A percentile compares a stretch with the other conserved stretches of the same genome.
phyloP scores from a whole-genome alignment of 2,797 vertebrate genomes.

The Cygnus olor region DNA sequence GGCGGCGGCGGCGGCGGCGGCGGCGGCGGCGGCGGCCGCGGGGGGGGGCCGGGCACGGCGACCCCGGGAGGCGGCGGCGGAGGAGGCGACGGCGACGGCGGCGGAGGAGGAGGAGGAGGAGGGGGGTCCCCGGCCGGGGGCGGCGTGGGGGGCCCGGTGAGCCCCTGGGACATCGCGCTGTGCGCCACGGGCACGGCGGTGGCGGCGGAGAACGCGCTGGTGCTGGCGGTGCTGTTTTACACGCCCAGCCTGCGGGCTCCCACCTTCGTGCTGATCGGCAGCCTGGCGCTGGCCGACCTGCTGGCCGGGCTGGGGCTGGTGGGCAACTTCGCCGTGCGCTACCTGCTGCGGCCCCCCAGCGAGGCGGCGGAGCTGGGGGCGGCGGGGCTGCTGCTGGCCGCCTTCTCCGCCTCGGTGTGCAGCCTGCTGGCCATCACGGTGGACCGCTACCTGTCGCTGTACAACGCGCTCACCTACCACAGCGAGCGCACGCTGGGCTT shows the following conservation, averaged over 20 bases:
- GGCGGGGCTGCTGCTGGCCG: constrained; percentile 85
- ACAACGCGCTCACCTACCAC: constrained; percentile 92
- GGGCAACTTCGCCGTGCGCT: constrained; percentile 87
- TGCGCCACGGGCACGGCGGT: constrained; percentile 90
- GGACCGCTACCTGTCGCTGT: constrained; percentile 92
- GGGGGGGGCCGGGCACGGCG: constrained; percentile 44
- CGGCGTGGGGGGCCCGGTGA: constrained; percentile 79
- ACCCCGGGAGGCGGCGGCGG: not conserved
- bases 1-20: constrained; percentile 13
- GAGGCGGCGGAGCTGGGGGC: constrained; percentile 85
- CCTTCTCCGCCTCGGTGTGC: constrained; percentile 90
- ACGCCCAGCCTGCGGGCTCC: constrained; percentile 87
- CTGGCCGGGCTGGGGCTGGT: constrained; percentile 89
- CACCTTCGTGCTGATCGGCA: constrained; percentile 90
- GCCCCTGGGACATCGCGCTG: constrained; percentile 89
- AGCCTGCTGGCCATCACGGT: constrained; percentile 92
- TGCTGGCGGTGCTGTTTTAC: constrained; percentile 90
- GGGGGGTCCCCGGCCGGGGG: not conserved
- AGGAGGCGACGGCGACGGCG: not conserved
- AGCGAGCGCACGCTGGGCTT: constrained; percentile 87
- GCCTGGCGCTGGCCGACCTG: constrained; percentile 88
- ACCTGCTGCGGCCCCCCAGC: constrained; percentile 77
- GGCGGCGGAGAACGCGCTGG: constrained; percentile 90
- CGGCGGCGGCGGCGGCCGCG: too few relatives aligned
- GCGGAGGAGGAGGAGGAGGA: not conserved